Evolutionary conservation across 2,797 vertebrate genomes (phyloP), one percentile per base, ranked within the genome.

Genomic region (Xenentodon cancila): DNA sequence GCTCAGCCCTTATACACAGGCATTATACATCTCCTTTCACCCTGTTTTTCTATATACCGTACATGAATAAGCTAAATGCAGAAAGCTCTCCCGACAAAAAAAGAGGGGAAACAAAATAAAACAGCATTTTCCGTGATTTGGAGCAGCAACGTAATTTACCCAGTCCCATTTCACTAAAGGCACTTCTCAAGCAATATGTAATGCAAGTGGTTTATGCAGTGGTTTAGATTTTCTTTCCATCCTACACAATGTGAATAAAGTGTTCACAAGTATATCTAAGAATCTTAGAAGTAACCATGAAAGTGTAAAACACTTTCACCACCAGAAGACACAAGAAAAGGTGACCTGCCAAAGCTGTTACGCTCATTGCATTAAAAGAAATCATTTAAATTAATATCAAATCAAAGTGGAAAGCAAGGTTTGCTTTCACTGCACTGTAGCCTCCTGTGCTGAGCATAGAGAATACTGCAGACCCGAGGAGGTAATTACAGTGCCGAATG

Each of bases 21-120:
- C 71, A 71, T 73, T 82, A 69, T 86, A 77, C 74, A 62, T 62
- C 76, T 81, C 75, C 77, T 81, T 88, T 79, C 68, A 78, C 77
- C 64, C 68, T 68, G 54, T 70, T 52, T 72, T 85, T 86, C 71
- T 82, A 73, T 34, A 19, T 84, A 80, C 80, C 64, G 63, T 85
- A 84, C 73, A 82, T 92, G 81, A 92, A 93, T 90, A 91, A 92
- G 85, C 91, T 76, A 91, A 74, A 88, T 51, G 64, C 79, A 89
- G 82, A 92, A 88, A 90, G 85, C 89, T 79, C 82, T 90, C 75
- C 61, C 82, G 79, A 80, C 86, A 86, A 73, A 37, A 37, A 73
- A 77, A 74, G 37, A 61, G 56, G 71, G 79, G 69, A 75, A 80
- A 83, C 68, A 64, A 32, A 79, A 80, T 70, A 62, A 85, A 89